Percentiles rank a stretch among this genome's conserved stretches.
Conservation (phyloP, 1,140 invertebrate species). For the Lepidurus arcticus region DNA sequence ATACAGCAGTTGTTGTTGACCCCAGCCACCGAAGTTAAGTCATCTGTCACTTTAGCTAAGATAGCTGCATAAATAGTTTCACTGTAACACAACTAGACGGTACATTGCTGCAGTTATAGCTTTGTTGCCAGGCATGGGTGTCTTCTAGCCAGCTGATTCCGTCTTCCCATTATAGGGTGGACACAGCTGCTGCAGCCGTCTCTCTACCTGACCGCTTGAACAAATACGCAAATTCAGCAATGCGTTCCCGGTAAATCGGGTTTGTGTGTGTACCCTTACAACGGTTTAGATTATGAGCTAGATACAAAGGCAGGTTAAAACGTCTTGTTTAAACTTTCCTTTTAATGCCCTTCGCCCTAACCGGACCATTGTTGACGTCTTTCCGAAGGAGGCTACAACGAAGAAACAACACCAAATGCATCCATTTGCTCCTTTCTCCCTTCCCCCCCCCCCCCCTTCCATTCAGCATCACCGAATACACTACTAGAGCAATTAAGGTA, state of each 20-base stretch:
- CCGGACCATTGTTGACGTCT: slow-evolving; percentile 7
- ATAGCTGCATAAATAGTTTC: too few species aligned
- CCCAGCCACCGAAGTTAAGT: too few species aligned
- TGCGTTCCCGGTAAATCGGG: slow-evolving; percentile 26
- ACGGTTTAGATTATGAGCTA: slow-evolving; percentile 26
- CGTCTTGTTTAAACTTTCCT: background rate
- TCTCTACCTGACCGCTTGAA: slow-evolving; percentile 4
- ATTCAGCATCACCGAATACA: background rate
- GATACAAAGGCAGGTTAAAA: slow-evolving; percentile 1
- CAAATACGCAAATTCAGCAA: slow-evolving; percentile 26
- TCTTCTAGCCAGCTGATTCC: background rate
- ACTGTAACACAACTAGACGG: too few species aligned
- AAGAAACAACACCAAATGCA: background rate
- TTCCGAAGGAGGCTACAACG: background rate
- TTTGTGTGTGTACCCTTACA: slow-evolving; percentile 31
- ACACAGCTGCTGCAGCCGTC: background rate
- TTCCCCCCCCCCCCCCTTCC: background rate
- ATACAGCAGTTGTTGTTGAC: too few species aligned
- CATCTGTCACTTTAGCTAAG: too few species aligned
- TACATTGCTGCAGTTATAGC: background rate
- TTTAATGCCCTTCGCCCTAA: slow-evolving; percentile 7
- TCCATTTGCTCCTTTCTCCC: background rate
- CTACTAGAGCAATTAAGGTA: background rate
- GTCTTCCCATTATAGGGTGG: slow-evolving; percentile 2
- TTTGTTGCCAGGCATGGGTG: background rate